Conservation (phyloP, 1,140 invertebrate species). For the Drosophila ogumai region DNA sequence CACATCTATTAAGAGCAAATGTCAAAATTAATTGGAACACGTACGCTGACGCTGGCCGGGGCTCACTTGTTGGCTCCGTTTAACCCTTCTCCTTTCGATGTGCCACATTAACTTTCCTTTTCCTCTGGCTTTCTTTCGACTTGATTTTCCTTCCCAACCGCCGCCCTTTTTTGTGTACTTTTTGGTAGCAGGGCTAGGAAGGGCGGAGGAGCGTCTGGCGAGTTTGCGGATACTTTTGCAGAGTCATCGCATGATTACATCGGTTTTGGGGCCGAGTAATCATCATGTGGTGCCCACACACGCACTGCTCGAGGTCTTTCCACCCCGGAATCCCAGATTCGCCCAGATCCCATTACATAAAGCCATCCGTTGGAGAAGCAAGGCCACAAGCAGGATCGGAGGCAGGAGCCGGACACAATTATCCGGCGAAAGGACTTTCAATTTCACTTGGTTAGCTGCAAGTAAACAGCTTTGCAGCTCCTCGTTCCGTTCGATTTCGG, state of each 20-base stretch:
- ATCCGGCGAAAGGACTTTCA: conserved; percentile 72
- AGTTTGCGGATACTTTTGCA: conserved; percentile 55
- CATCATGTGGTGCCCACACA: conserved; percentile 65
- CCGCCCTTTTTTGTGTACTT: neutral
- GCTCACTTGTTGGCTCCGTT: conserved; percentile 32
- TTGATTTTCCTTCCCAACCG: conserved; percentile 4
- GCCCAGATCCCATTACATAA: conserved; percentile 48
- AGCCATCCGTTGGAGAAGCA: conserved; percentile 32
- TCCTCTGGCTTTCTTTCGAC: conserved; percentile 15
- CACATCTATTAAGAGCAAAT: conserved; percentile 71
- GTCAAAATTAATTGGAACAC: conserved; percentile 76
- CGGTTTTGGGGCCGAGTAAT: conserved; percentile 65
- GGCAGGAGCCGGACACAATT: conserved; percentile 64
- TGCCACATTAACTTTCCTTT: conserved; percentile 78
- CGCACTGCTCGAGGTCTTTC: conserved; percentile 17
- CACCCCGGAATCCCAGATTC: conserved; percentile 2
- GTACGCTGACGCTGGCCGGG: conserved; percentile 41
- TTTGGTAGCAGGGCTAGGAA: conserved; percentile 21
- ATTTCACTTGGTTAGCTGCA: conserved; percentile 78
- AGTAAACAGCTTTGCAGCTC: conserved; percentile 72
- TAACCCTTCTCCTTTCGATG: conserved; percentile 64
- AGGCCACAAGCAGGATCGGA: conserved; percentile 9
- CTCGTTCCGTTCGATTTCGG: conserved; percentile 19
- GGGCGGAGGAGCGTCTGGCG: conserved; percentile 17
- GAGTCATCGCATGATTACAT: conserved; percentile 79